phyloP scores from a whole-genome alignment of 2,113 vertebrate genomes.

The Sciurus niger region DNA sequence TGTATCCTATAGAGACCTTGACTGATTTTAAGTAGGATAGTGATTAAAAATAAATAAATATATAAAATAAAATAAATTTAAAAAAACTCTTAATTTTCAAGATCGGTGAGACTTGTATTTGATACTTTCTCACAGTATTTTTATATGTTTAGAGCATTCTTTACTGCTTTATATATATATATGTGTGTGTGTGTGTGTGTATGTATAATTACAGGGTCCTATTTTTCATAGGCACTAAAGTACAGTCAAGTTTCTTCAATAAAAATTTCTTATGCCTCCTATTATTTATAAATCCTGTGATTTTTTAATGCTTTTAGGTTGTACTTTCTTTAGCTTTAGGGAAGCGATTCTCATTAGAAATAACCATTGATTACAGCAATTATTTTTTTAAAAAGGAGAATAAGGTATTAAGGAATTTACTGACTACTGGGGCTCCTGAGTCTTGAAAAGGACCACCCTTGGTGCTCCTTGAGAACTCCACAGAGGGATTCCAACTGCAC shows the following conservation, averaged over 20 bases:
- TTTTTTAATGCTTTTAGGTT: neutral
- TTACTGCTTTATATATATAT: neutral
- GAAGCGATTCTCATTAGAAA: neutral
- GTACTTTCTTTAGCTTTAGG: neutral
- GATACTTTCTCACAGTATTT: neutral
- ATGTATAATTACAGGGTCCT: neutral
- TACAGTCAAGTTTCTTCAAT: neutral
- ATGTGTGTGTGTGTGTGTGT: too few relatives aligned
- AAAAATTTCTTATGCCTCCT: neutral
- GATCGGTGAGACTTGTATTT: neutral
- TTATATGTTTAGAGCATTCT: neutral
- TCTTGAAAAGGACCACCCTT: neutral
- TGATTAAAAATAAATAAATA: neutral
- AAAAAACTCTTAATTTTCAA: neutral
- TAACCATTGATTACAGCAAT: neutral
- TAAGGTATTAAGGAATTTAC: neutral
- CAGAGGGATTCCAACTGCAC: rapidly evolving
- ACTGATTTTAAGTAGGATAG: neutral
- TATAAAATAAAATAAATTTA: too few relatives aligned
- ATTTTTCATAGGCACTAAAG: neutral
- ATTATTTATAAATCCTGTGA: neutral
- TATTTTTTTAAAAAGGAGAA: neutral
- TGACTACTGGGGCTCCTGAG: neutral
- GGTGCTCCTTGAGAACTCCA: neutral
- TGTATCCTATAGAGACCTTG: neutral